Evolutionary conservation across 2,888 invertebrate species (phyloP), one percentile per base, ranked within the genome.

Genomic region (Leptarthrus brevirostris): DNA sequence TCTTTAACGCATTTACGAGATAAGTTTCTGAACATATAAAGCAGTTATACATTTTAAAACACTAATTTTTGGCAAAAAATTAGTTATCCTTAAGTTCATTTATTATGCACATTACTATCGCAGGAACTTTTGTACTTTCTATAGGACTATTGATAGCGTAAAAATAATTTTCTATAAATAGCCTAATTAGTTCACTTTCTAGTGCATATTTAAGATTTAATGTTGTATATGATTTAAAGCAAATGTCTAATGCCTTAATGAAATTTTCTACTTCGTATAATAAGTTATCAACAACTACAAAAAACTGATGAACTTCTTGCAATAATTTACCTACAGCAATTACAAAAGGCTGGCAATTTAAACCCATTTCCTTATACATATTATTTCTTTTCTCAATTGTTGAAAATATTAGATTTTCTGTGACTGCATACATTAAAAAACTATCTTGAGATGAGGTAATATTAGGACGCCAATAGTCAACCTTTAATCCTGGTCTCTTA

Each of bases 121-220:
- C n/a, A n/a, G n/a, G n/a, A n/a, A n/a, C n/a, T n/a, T n/a, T n/a
- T n/a, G n/a, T n/a, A n/a, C n/a, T n/a, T n/a, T n/a, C n/a, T n/a
- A n/a, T n/a, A n/a, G n/a, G n/a, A n/a, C n/a, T n/a, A n/a, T n/a
- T n/a, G n/a, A n/a, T n/a, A n/a, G n/a, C 12, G 14, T 54, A 26
- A 10, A 54, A 54, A 54, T 20, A 26, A n/a, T 2, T 54, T 26
- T 66, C 44, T 4, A 44, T 66, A 10, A 66, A 66, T 20, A 16
- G 12, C 49, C 44, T 47, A 44, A 61, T 40, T 36, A 20, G 10
- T 12, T 61, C 12, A 18, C 40, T 20, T 44, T 49, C 66, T 8
- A 66, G n/a, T 2, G 47, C 47, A 47, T 47, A 49, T 16, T 6
- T 66, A 5, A 66, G 24, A 47, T 66, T 66, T 1, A 66, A 66